Evolutionary conservation across 92 coral and sea anemone species (phyloP).

Genomic region (Siderastrea radians): DNA sequence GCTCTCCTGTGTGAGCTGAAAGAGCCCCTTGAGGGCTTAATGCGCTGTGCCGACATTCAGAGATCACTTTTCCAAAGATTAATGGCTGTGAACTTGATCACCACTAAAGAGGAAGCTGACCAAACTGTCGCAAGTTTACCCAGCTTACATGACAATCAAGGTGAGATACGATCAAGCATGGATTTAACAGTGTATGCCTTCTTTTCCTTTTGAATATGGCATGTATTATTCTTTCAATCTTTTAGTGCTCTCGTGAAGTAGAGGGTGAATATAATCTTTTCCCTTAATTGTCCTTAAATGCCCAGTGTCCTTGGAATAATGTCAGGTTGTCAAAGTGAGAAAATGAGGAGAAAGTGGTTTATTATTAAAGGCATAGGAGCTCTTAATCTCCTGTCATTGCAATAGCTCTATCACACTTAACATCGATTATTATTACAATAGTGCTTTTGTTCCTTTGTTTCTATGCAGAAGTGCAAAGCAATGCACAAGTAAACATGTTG

Average conservation of each 20-base stretch:
- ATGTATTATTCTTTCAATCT: too few relatives aligned
- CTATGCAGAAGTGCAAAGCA: not conserved
- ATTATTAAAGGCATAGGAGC: not conserved
- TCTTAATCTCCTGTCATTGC: not conserved
- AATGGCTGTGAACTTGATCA: not conserved
- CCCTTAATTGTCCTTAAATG: too few relatives aligned
- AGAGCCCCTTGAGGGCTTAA: constrained; percentile 36
- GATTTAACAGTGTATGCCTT: too few relatives aligned
- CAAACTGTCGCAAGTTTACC: not conserved
- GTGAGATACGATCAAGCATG: not conserved
- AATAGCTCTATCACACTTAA: not conserved
- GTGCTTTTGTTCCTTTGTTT: not conserved
- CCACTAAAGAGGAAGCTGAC: not conserved
- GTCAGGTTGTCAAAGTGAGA: too few relatives aligned
- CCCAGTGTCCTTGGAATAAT: too few relatives aligned
- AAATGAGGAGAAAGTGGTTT: too few relatives aligned
- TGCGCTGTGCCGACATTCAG: constrained; percentile 45
- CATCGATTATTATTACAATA: not conserved
- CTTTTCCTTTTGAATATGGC: too few relatives aligned
- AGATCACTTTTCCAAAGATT: constrained; percentile 24
- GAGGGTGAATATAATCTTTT: too few relatives aligned
- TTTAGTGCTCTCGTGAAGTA: too few relatives aligned
- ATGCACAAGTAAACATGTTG: not conserved
- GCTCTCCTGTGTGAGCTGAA: constrained; percentile 26
- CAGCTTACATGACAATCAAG: not conserved